Base-by-base conservation (phyloP, 64 coral and sea anemone species). In the Hydrozoanthus tunicans region DNA sequence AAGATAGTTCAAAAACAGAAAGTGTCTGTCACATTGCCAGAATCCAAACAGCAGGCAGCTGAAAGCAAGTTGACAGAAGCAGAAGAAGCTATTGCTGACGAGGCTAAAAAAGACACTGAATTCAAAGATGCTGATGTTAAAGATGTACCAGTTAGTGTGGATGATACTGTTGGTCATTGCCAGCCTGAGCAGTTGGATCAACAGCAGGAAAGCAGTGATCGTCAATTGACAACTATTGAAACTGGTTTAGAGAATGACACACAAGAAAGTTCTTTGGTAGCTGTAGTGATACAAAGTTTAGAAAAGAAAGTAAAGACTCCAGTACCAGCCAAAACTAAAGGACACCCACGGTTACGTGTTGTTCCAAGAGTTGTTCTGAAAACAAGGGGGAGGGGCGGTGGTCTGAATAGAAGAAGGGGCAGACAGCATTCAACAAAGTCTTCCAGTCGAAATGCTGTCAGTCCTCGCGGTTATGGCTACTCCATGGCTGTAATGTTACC, bases 401-500 rank as follows among this genome's bases (percentile, higher is more conserved):
- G 84, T 51, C 68, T 59, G 7, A 24, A 6, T 75, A 56, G 84
- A 24, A 88, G 25, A 88, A 88, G 56, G 74, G 54, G 70, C 24
- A 88, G 56, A 27, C 84, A 75, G 23, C 59, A 59, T 58, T 61
- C 83, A 62, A 55, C 85, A 52, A 93, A 79, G 76, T 76, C 53
- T 10, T 68, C 58, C 56, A 79, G 65, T 85, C 90, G 93, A 89
- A 81, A 7, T 85, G 53, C 95, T 3, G 80, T 94, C 58, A 97
- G 95, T 67, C 95, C 95, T 56, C 73, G 95, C 62, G 95, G 95
- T 20, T 97, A 97, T 85, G 95, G 95, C 3, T 97, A 97, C 59
- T 97, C 95, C 4, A 97, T 97, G 95, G 95, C 95, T 68, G 90
- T 97, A 6, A 97, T 97, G 95, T 77, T 94, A 17, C 93, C 93